Evolutionary conservation across 1,140 invertebrate species (phyloP).

Genomic region (Pogonomyrmex californicus): DNA sequence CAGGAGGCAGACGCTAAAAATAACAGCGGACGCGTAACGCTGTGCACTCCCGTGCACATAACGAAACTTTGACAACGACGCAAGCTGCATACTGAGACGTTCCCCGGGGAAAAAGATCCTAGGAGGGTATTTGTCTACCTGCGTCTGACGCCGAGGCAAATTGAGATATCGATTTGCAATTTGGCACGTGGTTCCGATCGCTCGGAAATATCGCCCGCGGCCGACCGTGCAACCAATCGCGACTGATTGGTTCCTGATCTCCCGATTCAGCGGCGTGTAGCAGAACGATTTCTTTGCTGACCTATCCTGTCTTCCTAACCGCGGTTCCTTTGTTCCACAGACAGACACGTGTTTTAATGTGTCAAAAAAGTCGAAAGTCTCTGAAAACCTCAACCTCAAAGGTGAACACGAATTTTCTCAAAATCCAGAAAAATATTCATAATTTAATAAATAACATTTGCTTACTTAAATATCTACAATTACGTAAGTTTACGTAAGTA

Average conservation of each 20-base stretch:
- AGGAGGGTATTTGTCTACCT: slow-evolving; percentile 70
- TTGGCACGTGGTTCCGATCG: slow-evolving; percentile 72
- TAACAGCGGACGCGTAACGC: not conserved
- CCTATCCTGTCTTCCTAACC: not conserved
- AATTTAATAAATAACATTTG: not conserved
- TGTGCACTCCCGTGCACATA: not conserved
- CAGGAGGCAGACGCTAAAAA: not conserved
- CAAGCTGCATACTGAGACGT: slow-evolving; percentile 26
- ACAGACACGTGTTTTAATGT: not conserved
- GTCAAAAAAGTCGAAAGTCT: not conserved
- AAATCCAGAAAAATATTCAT: no score
- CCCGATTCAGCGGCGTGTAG: slow-evolving; percentile 35
- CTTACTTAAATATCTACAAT: not conserved
- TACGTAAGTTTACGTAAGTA: not conserved
- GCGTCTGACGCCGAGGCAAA: slow-evolving; percentile 72
- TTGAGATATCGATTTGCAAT: slow-evolving; percentile 78
- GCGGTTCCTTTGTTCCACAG: not conserved
- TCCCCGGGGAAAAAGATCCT: slow-evolving; percentile 46
- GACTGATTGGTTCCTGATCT: slow-evolving; percentile 70
- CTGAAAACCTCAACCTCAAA: no score
- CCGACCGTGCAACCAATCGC: slow-evolving; percentile 65
- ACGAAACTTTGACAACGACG: slow-evolving; percentile 39
- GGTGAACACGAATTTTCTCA: no score
- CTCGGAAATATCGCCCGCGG: slow-evolving; percentile 42
- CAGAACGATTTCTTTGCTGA: slow-evolving; percentile 19